Evolutionary conservation across 2,113 vertebrate genomes (phyloP).

Genomic region (Tragelaphus scriptus): DNA sequence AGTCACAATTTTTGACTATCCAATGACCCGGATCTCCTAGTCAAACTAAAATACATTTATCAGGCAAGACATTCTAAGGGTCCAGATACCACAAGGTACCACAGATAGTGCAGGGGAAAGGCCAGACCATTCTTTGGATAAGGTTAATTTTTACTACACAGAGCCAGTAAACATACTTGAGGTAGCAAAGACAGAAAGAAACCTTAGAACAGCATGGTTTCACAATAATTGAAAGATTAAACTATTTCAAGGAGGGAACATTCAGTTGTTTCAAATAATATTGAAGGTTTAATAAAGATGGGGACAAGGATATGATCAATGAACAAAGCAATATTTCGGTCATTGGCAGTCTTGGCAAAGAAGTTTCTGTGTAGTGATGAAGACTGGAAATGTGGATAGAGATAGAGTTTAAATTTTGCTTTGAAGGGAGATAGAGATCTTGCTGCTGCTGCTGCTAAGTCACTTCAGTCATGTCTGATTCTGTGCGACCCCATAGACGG

Average conservation of each 20-base stretch:
- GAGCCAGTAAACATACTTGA: neutral
- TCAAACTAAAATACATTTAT: neutral
- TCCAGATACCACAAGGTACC: neutral
- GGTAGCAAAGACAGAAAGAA: neutral
- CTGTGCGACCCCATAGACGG: fast-evolving
- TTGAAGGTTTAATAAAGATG: neutral
- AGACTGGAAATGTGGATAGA: neutral
- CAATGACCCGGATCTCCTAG: neutral
- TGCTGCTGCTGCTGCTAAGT: no score
- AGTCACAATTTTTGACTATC: neutral
- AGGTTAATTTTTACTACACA: neutral
- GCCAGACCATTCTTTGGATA: neutral
- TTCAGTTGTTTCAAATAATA: neutral
- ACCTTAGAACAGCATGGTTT: neutral
- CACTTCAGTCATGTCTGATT: no score
- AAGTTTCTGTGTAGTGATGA: neutral
- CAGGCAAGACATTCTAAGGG: neutral
- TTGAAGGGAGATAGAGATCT: neutral
- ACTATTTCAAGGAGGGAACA: neutral
- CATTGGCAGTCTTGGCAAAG: neutral
- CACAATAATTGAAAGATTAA: neutral
- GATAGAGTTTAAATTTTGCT: neutral
- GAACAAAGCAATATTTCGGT: neutral
- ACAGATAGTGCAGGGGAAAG: neutral
- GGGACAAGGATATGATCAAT: neutral